Evolutionary conservation across 2,888 invertebrate species (phyloP).

Genomic region (Nycteola revayana): DNA sequence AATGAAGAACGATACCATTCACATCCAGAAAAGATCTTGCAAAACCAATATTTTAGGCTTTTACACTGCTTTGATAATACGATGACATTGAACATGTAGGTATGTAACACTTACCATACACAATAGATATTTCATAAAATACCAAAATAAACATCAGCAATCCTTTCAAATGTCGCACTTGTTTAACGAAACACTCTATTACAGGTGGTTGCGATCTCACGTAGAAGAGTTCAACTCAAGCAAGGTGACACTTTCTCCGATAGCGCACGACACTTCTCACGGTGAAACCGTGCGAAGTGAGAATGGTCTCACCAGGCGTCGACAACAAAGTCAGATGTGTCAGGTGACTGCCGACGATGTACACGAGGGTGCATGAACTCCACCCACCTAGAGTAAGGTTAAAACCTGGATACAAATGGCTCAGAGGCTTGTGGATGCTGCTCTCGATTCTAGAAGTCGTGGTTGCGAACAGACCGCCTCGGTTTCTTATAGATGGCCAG

Average conservation of each 20-base stretch:
- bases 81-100: too few species aligned
- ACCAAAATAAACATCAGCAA: too few species aligned
- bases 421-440: constrained; percentile 41
- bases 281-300: constrained; percentile 73
- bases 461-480: constrained; percentile 90
- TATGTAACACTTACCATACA: too few species aligned
- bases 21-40: too few species aligned
- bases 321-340: constrained; percentile 50
- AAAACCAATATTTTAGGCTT: too few species aligned
- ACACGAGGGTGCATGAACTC: constrained; percentile 32
- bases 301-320: constrained; percentile 59
- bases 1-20: too few species aligned
- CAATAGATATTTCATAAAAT: too few species aligned
- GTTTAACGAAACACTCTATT: constrained; percentile 47
- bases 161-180: constrained; percentile 48
- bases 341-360: constrained; percentile 64
- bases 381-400: constrained; percentile 65
- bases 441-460: constrained; percentile 41
- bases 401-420: constrained; percentile 51
- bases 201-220: constrained; percentile 56
- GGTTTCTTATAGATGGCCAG: constrained; percentile 93
- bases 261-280: constrained; percentile 47
- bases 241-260: constrained; percentile 72
- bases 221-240: constrained; percentile 55
- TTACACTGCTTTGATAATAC: too few species aligned